Evolutionary conservation across 2,888 invertebrate species (phyloP), one percentile per base, ranked within the genome.

Genomic region (Spodoptera exigua): DNA sequence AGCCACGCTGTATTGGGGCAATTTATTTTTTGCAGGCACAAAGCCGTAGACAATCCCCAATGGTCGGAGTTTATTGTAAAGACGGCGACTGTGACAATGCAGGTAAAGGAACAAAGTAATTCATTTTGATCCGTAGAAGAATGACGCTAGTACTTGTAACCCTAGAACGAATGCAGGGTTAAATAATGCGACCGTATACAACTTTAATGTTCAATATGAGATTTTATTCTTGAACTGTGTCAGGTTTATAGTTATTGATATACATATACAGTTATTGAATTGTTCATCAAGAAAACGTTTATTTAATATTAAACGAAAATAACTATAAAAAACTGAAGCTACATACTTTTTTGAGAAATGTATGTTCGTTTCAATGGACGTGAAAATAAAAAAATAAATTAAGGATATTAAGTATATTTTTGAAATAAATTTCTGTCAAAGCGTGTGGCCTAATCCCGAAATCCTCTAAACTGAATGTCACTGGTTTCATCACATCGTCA

Each of bases 71-170:
- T 35, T 39, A 45, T 67, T 67, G 67, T 73, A 58, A 71, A 69
- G 61, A 58, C 53, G 56, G 49, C 76, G 72, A 56, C 66, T 65
- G 64, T 60, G 61, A 52, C 66, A 67, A 78, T 78, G 80, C 83
- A 85, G 81, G 84, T 82, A 76, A 76, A 79, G 77, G 78, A 81
- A 89, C 89, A 86, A 85, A 85, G 84, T 89, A 85, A 84, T 83
- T 87, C 79, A 86, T 88, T 89, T 88, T 90, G 89, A 90, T 90
- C 86, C 84, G 67, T 61, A 78, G 74, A 84, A 87, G 86, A 87
- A 89, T 85, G 81, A 81, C 77, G 74, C 74, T 76, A 76, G 82
- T 85, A n/a, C 87, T 88, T 88, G 87, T 85, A 80, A 80, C 74
- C 74, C 70, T 77, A 74, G 60, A 81, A 76, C 76, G 82, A 82